These are phyloP conservation scores for Pseudobourletiella spinata DNA, from an alignment of 1,140 invertebrate genomes.

Conservation along the genomic window DNA sequence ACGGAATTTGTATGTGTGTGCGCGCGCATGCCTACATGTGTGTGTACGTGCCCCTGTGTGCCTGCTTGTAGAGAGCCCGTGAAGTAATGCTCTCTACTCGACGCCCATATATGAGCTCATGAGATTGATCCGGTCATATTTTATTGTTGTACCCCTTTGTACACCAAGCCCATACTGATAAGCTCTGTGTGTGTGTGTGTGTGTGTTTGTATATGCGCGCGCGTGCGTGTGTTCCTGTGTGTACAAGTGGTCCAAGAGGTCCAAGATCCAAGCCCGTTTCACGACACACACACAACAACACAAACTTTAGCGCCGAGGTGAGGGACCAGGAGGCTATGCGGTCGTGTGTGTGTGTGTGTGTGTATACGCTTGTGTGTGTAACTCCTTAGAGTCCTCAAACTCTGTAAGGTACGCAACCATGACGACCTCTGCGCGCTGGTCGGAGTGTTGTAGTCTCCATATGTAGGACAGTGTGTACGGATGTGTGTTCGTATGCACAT, in stretches of 20 bases:
- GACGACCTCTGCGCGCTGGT: no score
- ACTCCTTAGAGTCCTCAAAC: no score
- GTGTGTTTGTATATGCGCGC: no score
- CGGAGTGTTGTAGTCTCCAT: background rate
- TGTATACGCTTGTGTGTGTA: no score
- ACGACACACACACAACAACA: background rate
- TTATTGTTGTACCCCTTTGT: background rate
- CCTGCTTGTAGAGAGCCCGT: background rate
- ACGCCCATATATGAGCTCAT: background rate
- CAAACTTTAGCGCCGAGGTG: background rate
- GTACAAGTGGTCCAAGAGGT: background rate
- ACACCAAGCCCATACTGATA: conserved; percentile 3
- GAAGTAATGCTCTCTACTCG: background rate
- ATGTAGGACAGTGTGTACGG: background rate
- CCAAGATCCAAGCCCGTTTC: background rate
- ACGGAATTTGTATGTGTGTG: no score
- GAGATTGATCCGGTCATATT: background rate
- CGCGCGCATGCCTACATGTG: background rate
- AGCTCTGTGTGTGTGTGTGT: no score
- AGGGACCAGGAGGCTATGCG: background rate
- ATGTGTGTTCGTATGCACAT: background rate
- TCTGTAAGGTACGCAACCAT: no score
- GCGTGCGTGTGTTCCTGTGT: no score
- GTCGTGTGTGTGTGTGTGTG: background rate
- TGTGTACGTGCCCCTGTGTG: background rate